Evolutionary conservation across 1,140 invertebrate species (phyloP).

Genomic region (Drosophila aff.): DNA sequence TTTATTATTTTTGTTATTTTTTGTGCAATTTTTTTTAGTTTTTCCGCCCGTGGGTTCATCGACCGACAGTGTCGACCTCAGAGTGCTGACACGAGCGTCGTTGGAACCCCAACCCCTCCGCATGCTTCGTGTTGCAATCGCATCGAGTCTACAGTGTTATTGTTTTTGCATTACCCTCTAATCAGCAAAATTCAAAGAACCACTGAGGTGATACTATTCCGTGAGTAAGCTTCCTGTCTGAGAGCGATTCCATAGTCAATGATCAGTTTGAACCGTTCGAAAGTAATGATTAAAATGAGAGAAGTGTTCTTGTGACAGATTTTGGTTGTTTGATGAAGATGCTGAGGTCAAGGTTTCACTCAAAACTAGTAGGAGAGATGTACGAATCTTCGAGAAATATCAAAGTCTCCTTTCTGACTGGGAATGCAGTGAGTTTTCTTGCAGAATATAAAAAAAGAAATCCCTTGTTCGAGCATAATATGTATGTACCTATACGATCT

Average conservation of each 20-base stretch:
- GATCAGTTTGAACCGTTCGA: background rate
- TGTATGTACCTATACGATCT: background rate
- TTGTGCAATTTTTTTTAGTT: conserved; percentile 42
- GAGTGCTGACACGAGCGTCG: conserved; percentile 73
- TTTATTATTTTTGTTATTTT: conserved; percentile 45
- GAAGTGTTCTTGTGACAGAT: background rate
- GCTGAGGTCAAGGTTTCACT: background rate
- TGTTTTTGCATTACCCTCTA: conserved; percentile 44
- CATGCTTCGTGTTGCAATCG: conserved; percentile 62
- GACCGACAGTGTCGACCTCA: conserved; percentile 73
- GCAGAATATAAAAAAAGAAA: background rate
- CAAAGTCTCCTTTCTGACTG: background rate
- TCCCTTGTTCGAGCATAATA: too few relatives aligned
- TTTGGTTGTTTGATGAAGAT: too few relatives aligned
- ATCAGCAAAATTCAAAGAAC: conserved; percentile 60
- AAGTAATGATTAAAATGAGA: background rate
- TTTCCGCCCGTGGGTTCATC: conserved; percentile 68
- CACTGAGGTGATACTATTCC: conserved; percentile 9
- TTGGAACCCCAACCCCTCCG: conserved; percentile 11
- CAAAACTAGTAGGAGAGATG: background rate
- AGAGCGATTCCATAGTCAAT: background rate
- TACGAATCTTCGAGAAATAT: background rate
- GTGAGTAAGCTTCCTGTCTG: background rate
- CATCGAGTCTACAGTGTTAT: conserved; percentile 44
- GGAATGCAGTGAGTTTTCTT: background rate